These are phyloP conservation scores for Rhysida immarginata DNA, from an alignment of 1,140 invertebrate genomes.

Conservation along the genomic window DNA sequence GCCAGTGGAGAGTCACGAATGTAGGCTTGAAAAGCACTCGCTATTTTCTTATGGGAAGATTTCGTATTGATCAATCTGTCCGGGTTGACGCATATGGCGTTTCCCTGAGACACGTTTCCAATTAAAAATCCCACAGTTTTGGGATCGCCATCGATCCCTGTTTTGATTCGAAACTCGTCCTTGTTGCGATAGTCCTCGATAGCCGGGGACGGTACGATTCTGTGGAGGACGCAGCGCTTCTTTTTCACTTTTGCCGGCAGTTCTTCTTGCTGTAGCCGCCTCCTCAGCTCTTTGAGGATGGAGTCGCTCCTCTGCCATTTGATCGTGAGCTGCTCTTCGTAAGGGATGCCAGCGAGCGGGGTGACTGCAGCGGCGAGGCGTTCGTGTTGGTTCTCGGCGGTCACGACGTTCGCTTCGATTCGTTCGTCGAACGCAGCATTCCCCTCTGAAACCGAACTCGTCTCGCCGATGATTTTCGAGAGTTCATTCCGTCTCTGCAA, in stretches of 20 bases:
- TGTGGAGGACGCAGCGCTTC: conserved; percentile 17
- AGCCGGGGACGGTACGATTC: conserved; percentile 20
- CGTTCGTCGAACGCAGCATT: too few relatives aligned
- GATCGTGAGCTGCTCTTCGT: conserved; percentile 30
- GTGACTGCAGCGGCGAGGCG: conserved; percentile 27
- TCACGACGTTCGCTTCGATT: conserved; percentile 35
- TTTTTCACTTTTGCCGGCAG: neutral
- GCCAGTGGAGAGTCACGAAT: conserved; percentile 26
- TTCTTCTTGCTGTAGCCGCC: neutral
- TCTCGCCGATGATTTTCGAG: too few relatives aligned
- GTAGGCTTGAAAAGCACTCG: conserved; percentile 32
- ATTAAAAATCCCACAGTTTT: conserved; percentile 34
- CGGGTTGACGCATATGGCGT: conserved; percentile 25
- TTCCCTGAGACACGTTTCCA: conserved; percentile 20
- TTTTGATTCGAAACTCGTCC: conserved; percentile 32
- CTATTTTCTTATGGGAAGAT: conserved; percentile 26
- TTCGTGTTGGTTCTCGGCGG: conserved; percentile 20
- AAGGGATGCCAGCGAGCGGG: conserved; percentile 32
- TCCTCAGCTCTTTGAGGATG: neutral
- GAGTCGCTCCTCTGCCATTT: conserved; percentile 22
- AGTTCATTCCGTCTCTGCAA: too few relatives aligned
- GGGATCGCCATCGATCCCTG: conserved; percentile 30
- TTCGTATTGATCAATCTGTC: conserved; percentile 26
- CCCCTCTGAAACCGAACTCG: too few relatives aligned
- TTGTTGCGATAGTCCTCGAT: conserved; percentile 32